phyloP scores from a whole-genome alignment of 2,113 vertebrate genomes.

The Hyperopisus bebe region DNA sequence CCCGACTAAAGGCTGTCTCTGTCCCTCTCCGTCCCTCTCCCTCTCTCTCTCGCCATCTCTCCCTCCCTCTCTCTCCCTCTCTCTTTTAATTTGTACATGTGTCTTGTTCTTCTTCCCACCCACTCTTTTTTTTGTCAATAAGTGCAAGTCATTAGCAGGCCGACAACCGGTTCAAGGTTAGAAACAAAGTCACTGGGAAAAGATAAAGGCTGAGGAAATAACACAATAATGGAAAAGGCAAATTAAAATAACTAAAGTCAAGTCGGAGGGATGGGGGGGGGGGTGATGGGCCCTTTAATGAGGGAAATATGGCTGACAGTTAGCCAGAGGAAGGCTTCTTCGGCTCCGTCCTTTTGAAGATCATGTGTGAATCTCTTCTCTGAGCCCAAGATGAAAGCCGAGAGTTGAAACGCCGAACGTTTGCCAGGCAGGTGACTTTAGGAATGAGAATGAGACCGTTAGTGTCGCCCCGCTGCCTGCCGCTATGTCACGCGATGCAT shows the following conservation, averaged over 20 bases:
- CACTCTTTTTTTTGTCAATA: conserved; percentile 60
- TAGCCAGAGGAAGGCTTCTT: conserved; percentile 51
- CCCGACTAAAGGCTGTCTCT: conserved; percentile 55
- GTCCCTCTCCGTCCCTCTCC: not conserved
- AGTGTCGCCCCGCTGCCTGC: not conserved
- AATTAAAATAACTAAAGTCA: conserved; percentile 66
- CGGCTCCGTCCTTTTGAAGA: conserved; percentile 28
- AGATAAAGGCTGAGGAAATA: conserved; percentile 59
- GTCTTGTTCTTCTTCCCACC: conserved; percentile 39
- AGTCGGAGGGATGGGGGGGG: conserved; percentile 26
- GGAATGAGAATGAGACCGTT: conserved; percentile 13
- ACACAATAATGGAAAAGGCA: conserved; percentile 60
- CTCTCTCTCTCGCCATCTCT: conserved; percentile 43
- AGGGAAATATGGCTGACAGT: conserved; percentile 62
- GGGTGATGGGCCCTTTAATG: conserved; percentile 61
- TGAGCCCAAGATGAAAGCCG: conserved; percentile 22
- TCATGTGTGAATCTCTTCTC: conserved; percentile 23
- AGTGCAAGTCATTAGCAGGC: conserved; percentile 71
- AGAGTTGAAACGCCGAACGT: conserved; percentile 17
- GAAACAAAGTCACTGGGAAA: conserved; percentile 66
- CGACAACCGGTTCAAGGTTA: conserved; percentile 69
- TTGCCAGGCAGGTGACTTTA: conserved; percentile 18
- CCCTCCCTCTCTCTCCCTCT: conserved; percentile 21
- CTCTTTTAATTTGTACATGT: conserved; percentile 45
- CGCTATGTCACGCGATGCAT: not conserved